phyloP scores from a whole-genome alignment of 2,797 vertebrate genomes.

The Poliocrania exsul region DNA sequence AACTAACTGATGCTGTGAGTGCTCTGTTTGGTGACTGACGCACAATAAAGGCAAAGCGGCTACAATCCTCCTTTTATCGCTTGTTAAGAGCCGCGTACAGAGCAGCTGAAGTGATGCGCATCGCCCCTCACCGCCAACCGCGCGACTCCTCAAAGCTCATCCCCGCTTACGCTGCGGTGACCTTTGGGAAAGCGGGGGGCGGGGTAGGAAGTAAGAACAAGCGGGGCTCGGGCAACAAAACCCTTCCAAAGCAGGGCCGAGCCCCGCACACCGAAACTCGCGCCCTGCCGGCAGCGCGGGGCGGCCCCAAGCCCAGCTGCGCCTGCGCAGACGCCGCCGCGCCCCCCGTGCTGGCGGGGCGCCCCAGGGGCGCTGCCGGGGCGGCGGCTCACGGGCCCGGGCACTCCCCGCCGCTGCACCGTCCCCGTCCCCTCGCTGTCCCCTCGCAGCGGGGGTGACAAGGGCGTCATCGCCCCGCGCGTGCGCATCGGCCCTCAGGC shows the following conservation, averaged over 20 bases:
- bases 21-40: no score
- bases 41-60: not conserved
- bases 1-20: not conserved
- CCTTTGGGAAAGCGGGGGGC: not conserved
- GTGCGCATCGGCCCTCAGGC: not conserved
- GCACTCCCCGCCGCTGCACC: not conserved
- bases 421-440: not conserved
- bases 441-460: not conserved
- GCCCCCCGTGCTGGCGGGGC: not conserved
- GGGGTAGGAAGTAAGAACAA: not conserved
- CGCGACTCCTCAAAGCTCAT: not conserved
- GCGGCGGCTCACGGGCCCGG: not conserved
- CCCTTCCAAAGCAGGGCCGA: fast-evolving
- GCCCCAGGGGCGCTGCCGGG: not conserved
- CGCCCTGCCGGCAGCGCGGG: fast-evolving
- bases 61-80: not conserved
- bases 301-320: no score
- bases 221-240: fast-evolving
- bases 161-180: not conserved
- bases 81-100: fast-evolving
- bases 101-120: not conserved
- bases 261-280: fast-evolving
- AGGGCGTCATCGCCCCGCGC: not conserved
- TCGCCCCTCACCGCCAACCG: not conserved
- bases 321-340: no score